phyloP scores from a whole-genome alignment of 2,797 vertebrate species.

The Sparus aurata region DNA sequence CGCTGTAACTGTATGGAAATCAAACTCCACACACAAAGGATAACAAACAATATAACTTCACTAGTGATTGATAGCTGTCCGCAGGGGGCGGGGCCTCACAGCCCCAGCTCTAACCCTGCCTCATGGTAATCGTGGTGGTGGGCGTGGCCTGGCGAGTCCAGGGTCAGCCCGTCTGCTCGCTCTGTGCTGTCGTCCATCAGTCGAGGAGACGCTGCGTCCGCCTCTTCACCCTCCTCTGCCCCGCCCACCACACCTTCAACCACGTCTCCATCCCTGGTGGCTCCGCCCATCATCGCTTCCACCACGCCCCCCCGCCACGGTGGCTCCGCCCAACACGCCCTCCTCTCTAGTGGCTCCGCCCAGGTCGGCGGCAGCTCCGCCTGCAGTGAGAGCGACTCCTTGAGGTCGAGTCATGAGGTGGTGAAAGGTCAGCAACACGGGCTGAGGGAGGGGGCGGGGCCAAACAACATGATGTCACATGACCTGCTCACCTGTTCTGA shows the following conservation, averaged over 20 bases:
- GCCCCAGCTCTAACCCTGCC: constrained; percentile 26
- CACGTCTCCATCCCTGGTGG: background rate
- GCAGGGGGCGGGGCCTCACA: background rate
- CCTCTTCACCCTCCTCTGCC: background rate
- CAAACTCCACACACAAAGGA: too few relatives aligned
- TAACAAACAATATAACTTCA: too few relatives aligned
- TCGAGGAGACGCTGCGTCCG: background rate
- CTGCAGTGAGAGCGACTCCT: background rate
- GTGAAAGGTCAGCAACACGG: background rate
- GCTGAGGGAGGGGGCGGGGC: constrained; percentile 3
- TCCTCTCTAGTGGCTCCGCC: background rate
- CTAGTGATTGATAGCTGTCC: background rate
- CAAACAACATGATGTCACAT: background rate
- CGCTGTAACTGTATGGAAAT: too few relatives aligned
- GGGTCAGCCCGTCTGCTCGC: background rate
- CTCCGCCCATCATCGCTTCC: background rate
- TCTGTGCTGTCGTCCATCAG: constrained; percentile 17
- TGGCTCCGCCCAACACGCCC: background rate
- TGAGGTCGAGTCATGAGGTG: background rate
- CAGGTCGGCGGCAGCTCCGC: too few relatives aligned
- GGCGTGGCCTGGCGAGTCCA: background rate
- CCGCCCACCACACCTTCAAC: background rate
- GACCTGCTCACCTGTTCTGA: background rate
- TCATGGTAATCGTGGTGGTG: background rate
- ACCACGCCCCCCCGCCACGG: too few relatives aligned